Percentiles rank a stretch among this genome's conserved stretches.
Conservation (phyloP, 37 sponge, comb jelly and placozoan species). For the Petrosia ficiformis region DNA sequence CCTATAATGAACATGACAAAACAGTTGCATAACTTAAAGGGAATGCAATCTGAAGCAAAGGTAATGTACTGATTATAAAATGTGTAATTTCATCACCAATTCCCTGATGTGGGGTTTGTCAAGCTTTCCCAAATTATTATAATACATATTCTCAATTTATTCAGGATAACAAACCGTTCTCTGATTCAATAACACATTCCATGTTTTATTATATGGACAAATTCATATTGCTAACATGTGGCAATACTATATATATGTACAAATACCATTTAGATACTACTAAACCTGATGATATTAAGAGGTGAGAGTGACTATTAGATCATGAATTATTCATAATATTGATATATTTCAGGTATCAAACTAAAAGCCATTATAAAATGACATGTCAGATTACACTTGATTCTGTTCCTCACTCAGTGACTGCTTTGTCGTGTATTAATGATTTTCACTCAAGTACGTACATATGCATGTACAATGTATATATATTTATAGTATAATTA, state of each 20-base stretch:
- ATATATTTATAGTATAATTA: neutral
- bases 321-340: neutral
- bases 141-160: neutral
- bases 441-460: slow-evolving; percentile 93
- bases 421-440: slow-evolving; percentile 77
- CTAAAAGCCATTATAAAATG: slow-evolving; percentile 42
- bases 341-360: slow-evolving; percentile 54
- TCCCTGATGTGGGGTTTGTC: neutral
- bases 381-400: slow-evolving; percentile 40
- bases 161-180: slow-evolving; percentile 23
- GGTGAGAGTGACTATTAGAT: slow-evolving; percentile 31
- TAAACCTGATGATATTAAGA: slow-evolving; percentile 82
- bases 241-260: slow-evolving; percentile 69
- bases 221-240: slow-evolving; percentile 81
- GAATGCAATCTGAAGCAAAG: no score
- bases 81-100: neutral
- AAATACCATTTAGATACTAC: slow-evolving; percentile 85
- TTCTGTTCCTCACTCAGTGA: slow-evolving; percentile 73
- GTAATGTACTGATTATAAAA: neutral
- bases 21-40: no score
- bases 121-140: no score
- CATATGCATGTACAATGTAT: neutral
- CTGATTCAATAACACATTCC: slow-evolving; percentile 55
- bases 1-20: no score
- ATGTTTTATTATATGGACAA: slow-evolving; percentile 98